Percentiles rank a stretch among this genome's conserved stretches.
Conservation (phyloP, 2,113 vertebrate genomes). For the Cyphomyrus discorhynchus region DNA sequence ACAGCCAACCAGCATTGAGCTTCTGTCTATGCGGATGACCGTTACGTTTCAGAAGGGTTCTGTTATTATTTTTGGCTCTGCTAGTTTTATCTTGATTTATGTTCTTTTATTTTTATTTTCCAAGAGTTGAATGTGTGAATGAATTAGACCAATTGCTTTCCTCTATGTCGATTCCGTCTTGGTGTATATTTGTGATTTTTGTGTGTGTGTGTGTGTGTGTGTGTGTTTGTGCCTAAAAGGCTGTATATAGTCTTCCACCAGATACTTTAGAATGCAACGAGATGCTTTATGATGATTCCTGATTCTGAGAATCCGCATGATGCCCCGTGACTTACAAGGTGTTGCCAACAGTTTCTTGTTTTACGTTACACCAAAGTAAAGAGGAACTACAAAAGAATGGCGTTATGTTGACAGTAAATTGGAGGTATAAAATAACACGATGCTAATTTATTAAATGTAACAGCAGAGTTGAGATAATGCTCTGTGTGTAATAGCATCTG, state of each 20-base stretch:
- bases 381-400: neutral
- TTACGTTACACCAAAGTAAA: neutral
- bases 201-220: neutral
- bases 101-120: conserved; percentile 2
- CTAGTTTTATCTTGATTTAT: conserved; percentile 2
- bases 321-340: neutral
- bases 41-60: neutral
- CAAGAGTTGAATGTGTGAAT: neutral
- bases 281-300: neutral
- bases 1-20: conserved; percentile 22
- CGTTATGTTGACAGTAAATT: neutral
- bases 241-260: neutral
- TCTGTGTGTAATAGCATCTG: neutral
- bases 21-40: conserved; percentile 32
- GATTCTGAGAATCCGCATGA: neutral
- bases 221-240: neutral
- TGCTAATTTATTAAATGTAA: neutral
- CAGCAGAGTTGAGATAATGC: neutral
- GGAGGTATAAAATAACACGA: neutral
- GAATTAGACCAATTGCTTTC: neutral
- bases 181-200: neutral
- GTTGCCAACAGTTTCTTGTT: neutral
- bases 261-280: neutral
- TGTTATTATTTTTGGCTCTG: neutral
- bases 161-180: neutral